phyloP scores from a whole-genome alignment of 2,888 invertebrate species.

The Flabesymbios commensalis region DNA sequence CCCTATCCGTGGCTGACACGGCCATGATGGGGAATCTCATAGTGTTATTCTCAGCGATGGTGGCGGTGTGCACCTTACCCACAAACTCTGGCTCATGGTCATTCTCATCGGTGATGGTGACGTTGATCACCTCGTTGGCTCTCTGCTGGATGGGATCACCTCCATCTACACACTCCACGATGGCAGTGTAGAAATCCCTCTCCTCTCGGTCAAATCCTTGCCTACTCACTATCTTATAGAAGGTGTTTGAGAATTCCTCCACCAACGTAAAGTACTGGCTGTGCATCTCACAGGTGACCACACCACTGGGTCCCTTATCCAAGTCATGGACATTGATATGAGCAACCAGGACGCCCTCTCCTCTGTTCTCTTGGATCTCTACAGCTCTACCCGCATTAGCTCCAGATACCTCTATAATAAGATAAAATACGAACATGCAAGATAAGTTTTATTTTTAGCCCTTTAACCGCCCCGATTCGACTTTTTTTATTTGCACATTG shows the following conservation, averaged over 20 bases:
- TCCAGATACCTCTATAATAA: no score
- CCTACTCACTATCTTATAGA: slow-evolving; percentile 23
- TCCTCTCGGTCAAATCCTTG: slow-evolving; percentile 25
- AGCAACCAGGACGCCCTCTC: slow-evolving; percentile 15
- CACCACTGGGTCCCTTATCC: slow-evolving; percentile 7
- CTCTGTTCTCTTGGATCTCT: slow-evolving; percentile 15
- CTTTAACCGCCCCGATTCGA: no score
- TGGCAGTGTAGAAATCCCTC: slow-evolving; percentile 5
- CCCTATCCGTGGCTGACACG: slow-evolving; percentile 29
- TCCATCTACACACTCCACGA: slow-evolving; percentile 18
- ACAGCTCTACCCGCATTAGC: not conserved
- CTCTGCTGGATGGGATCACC: slow-evolving; percentile 7
- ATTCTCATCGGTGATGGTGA: slow-evolving; percentile 81
- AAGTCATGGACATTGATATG: slow-evolving; percentile 14
- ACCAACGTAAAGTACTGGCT: slow-evolving; percentile 41
- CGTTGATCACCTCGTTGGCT: slow-evolving; percentile 67
- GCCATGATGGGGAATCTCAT: not conserved
- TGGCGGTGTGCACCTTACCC: not conserved
- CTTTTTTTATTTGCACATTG: no score
- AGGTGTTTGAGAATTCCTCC: slow-evolving; percentile 16
- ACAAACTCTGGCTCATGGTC: slow-evolving; percentile 87
- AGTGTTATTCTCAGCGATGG: slow-evolving; percentile 14
- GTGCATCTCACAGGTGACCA: not conserved
- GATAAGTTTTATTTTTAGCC: no score
- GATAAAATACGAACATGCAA: no score